phyloP scores from a whole-genome alignment of 2,888 invertebrate genomes.

The Drosophila peninsularis region DNA sequence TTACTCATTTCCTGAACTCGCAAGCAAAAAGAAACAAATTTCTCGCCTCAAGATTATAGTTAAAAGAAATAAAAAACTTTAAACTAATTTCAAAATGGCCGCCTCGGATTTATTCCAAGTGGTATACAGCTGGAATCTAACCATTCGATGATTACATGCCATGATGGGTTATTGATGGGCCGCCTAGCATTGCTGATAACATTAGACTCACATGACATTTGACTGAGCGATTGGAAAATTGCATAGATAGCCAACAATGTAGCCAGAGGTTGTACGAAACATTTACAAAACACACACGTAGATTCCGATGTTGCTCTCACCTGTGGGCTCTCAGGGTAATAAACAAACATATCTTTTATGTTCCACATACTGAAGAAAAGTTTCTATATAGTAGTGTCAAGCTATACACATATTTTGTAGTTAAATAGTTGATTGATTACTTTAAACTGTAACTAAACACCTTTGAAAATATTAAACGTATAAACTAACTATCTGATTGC shows the following conservation, averaged over 20 bases:
- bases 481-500: neutral
- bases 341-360: no score
- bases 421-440: no score
- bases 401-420: neutral
- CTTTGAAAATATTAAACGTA: neutral
- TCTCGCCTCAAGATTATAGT: constrained; percentile 30
- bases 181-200: constrained; percentile 44
- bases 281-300: neutral
- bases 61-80: neutral
- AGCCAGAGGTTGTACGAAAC: neutral
- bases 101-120: constrained; percentile 13
- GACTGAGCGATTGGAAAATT: constrained; percentile 33
- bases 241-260: constrained; percentile 40
- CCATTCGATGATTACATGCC: constrained; percentile 40
- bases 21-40: neutral
- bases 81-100: constrained; percentile 27
- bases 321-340: no score
- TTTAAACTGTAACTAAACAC: neutral
- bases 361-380: no score
- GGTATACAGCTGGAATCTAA: constrained; percentile 6
- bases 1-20: constrained; percentile 56
- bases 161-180: constrained; percentile 33
- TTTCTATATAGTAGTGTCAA: neutral
- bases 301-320: neutral
- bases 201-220: constrained; percentile 57